Conservation (phyloP, 2,113 vertebrate species). For the Melanerpes aurifrons region DNA sequence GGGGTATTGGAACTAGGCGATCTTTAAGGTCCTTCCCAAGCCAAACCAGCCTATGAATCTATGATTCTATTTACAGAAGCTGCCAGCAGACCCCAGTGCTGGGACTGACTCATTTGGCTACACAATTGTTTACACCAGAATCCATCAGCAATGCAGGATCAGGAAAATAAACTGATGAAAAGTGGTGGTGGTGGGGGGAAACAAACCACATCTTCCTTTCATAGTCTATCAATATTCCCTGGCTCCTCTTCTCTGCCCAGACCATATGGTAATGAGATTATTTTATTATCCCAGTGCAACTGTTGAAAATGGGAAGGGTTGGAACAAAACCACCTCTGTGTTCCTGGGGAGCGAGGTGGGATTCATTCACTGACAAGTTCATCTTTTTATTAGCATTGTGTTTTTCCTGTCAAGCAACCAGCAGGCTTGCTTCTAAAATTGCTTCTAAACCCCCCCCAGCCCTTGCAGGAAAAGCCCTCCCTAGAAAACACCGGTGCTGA, state of each 20-base stretch:
- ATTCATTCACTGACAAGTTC: slow-evolving; percentile 10
- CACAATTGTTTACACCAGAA: not conserved
- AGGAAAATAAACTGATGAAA: slow-evolving; percentile 20
- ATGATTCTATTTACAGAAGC: not conserved
- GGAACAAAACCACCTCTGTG: not conserved
- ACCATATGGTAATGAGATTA: slow-evolving; percentile 1
- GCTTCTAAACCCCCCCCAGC: not conserved
- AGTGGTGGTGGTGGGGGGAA: not conserved
- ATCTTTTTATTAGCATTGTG: slow-evolving; percentile 38
- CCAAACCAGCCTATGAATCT: too few relatives aligned
- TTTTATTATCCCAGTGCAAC: slow-evolving; percentile 41
- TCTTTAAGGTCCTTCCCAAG: too few relatives aligned
- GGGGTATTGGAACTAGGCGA: too few relatives aligned
- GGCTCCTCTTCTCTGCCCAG: slow-evolving; percentile 14
- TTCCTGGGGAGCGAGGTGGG: not conserved
- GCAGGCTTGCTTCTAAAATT: not conserved
- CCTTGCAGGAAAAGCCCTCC: not conserved
- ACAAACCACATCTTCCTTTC: not conserved
- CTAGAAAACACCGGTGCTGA: not conserved
- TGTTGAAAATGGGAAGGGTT: not conserved
- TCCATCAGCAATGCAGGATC: not conserved
- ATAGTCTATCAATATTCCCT: not conserved
- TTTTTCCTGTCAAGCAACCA: not conserved
- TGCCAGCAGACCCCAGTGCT: not conserved
- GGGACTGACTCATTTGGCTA: not conserved